Percentiles rank a stretch among this genome's conserved stretches.
Evolutionary conservation across 2,797 vertebrate genomes (phyloP).

Genomic region (Eulemur albifrons): DNA sequence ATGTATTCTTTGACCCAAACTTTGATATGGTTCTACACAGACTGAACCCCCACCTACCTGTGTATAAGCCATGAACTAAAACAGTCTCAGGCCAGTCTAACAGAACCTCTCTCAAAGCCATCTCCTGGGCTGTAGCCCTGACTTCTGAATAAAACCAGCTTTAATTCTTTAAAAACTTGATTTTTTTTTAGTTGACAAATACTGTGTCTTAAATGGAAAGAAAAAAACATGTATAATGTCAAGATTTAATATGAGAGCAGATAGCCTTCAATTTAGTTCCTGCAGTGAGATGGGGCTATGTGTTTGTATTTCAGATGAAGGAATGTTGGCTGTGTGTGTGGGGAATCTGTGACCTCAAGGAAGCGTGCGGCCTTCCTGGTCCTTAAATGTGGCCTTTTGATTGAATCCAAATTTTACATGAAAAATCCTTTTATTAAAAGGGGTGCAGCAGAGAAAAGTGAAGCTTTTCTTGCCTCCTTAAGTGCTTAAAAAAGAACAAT

Average conservation of each 20-base stretch:
- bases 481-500: no score
- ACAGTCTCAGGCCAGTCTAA: neutral
- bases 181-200: neutral
- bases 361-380: no score
- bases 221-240: neutral
- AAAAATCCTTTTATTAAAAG: no score
- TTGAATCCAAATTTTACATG: no score
- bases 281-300: neutral
- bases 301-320: neutral
- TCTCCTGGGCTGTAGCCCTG: neutral
- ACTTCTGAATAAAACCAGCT: neutral
- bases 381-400: no score
- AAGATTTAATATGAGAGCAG: neutral
- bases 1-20: neutral
- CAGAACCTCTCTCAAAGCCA: neutral
- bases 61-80: neutral
- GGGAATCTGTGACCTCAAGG: no score
- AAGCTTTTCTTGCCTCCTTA: no score
- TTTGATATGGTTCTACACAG: neutral
- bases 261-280: neutral
- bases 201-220: conserved; percentile 14
- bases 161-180: neutral
- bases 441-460: no score
- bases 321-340: neutral
- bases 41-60: neutral